Base-by-base conservation (phyloP, 2,113 vertebrate species). In the Nycticorax nycticorax region DNA sequence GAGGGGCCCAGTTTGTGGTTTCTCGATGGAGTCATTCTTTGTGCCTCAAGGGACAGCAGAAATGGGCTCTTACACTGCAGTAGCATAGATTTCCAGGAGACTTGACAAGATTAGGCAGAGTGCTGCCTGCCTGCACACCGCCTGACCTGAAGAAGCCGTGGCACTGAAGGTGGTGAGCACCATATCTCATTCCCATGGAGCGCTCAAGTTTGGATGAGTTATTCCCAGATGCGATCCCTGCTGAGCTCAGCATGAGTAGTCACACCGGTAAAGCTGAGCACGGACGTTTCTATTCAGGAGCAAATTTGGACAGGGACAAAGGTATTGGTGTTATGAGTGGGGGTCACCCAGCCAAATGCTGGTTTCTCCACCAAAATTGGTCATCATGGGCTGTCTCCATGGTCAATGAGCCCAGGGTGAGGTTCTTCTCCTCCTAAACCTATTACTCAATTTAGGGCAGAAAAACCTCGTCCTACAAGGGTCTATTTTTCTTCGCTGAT, bases 111-210 rank as follows among this genome's bases (percentile, higher is more conserved):
- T 63, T 20, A 53, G 63, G 43, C 55, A 68, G 43, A 48, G 15
- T 1, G 0, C 14, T 74, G 30, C 73, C 28, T 2, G 0, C 35
- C 45, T 30, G 35, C 13, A 35, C 24, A 35, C 24, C 0, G 0
- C 11, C 8, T 22, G n/a, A 37, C 71, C 72, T 27, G 59, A 26
- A 18, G 30, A 48, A 59, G 27, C 0, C 1, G 35, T 56, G 68
- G 24, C 52, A 14, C 47, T 26, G 55, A 43, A 50, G 60, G 30
- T 17, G 45, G 5, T 53, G 60, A 83, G 50, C 48, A 53, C 45
- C 16, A 1, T 24, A 3, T 26, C 47, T 85, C 78, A 8, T 23
- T n/a, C 30, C 14, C 26, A 3, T 16, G 20, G 39, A n/a, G n/a
- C 53, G 9, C 45, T 75, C 32, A 19, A 9, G 35, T 17, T 17